Conservation (phyloP, 2,797 vertebrate species). For the Acipenser ruthenus region DNA sequence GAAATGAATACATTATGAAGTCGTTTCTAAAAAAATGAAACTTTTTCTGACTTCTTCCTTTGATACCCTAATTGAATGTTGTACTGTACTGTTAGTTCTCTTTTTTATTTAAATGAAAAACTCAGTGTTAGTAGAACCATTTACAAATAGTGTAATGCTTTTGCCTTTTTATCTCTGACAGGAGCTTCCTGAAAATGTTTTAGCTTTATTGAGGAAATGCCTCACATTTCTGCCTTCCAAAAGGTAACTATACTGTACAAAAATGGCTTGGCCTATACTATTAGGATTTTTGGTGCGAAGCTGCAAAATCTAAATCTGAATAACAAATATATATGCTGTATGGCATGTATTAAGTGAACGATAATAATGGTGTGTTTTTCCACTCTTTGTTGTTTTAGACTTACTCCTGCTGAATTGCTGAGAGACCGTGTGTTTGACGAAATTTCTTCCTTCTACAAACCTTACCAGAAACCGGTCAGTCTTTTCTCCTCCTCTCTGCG, state of each 20-base stretch:
- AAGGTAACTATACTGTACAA: conserved; percentile 59
- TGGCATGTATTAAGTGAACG: background rate
- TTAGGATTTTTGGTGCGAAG: background rate
- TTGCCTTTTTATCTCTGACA: conserved; percentile 36
- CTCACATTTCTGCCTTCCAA: conserved; percentile 85
- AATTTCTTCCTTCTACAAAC: conserved; percentile 60
- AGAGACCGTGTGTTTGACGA: conserved; percentile 68
- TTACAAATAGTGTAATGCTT: conserved; percentile 9
- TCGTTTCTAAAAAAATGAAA: too few species aligned
- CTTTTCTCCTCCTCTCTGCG: conserved; percentile 87
- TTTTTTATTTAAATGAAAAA: too few species aligned
- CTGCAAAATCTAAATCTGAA: too few species aligned
- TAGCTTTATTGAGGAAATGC: conserved; percentile 79
- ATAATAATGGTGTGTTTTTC: background rate
- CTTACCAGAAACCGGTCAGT: conserved; percentile 67
- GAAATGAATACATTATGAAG: too few species aligned
- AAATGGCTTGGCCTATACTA: background rate
- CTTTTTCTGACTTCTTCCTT: too few species aligned
- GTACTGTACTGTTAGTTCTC: too few species aligned
- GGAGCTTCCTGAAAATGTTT: conserved; percentile 73
- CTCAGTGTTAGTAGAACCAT: too few species aligned
- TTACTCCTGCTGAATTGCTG: conserved; percentile 74
- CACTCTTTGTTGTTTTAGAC: conserved; percentile 42
- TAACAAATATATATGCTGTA: conserved; percentile 14
- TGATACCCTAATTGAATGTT: too few species aligned